Base-by-base conservation (phyloP, 2,888 invertebrate species). In the Eulithis prunata region DNA sequence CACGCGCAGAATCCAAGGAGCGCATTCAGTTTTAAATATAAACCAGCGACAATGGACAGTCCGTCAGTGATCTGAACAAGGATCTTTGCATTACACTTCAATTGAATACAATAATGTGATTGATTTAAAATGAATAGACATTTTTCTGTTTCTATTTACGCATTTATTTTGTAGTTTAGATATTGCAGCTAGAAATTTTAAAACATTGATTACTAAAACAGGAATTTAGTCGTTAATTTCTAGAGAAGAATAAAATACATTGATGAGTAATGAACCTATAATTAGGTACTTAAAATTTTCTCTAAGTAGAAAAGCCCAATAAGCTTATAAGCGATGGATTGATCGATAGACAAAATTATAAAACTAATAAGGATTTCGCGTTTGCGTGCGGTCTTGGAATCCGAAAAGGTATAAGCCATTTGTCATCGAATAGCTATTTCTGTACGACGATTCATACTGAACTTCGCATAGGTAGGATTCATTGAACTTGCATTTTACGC, bases 21-120 rank as follows among this genome's bases (percentile, higher is more conserved):
- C 84, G 87, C 85, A 82, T 79, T 80, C 79, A 75, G 83, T 80
- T 88, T 86, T 89, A 90, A 87, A 90, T 89, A 86, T 91, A 91
- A 78, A 64, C 68, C 81, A 72, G 84, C 86, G 88, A 91, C 90
- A 90, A 90, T 91, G 86, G 89, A 79, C 80, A 83, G 83, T 84
- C 79, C 82, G 85, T 86, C 86, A 86, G 77, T 70, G 83, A 70
- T 83, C 85, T 86, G 85, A 86, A 83, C 83, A 85, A 85, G 84
- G 83, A 86, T 84, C 72, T 72, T 76, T 71, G 75, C 74, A 70
- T 77, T 70, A 76, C 73, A 75, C 75, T 74, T 73, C 75, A 75
- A 75, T 72, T 64, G 46, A 62, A 46, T 46, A 47, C 5, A 38
- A 5, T 38, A 41, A 8, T 63, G 64, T 72, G 70, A 70, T 69